phyloP scores from a whole-genome alignment of 2,113 vertebrate genomes.

The Tricholaema leucomelas region DNA sequence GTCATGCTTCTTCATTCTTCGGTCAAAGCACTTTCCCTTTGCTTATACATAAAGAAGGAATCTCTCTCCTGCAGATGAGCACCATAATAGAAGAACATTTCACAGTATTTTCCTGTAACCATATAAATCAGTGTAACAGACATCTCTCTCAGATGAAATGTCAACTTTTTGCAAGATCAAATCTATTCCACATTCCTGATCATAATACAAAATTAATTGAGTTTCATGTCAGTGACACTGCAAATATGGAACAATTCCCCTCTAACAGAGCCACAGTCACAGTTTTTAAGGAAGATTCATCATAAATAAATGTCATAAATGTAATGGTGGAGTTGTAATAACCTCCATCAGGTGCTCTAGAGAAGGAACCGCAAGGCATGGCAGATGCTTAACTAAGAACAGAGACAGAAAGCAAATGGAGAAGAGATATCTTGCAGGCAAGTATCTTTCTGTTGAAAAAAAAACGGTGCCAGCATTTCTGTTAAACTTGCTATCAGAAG shows the following conservation, averaged over 20 bases:
- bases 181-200: slow-evolving; percentile 8
- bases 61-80: neutral
- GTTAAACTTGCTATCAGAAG: neutral
- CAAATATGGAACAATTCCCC: neutral
- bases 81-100: neutral
- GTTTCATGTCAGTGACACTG: neutral
- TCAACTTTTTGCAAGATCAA: neutral
- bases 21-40: neutral
- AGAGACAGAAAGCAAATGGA: neutral
- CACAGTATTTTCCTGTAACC: neutral
- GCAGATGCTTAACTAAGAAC: neutral
- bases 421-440: neutral
- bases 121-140: neutral
- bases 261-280: neutral
- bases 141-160: neutral
- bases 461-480: neutral
- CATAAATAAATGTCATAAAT: neutral
- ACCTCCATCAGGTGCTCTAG: neutral
- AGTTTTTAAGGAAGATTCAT: neutral
- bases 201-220: slow-evolving; percentile 2
- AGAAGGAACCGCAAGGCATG: neutral
- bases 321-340: neutral
- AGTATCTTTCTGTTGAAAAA: neutral
- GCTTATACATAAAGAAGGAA: neutral
- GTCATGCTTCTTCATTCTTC: neutral